Base-by-base conservation (phyloP, 2,113 vertebrate species). In the Tyrannus savana region DNA sequence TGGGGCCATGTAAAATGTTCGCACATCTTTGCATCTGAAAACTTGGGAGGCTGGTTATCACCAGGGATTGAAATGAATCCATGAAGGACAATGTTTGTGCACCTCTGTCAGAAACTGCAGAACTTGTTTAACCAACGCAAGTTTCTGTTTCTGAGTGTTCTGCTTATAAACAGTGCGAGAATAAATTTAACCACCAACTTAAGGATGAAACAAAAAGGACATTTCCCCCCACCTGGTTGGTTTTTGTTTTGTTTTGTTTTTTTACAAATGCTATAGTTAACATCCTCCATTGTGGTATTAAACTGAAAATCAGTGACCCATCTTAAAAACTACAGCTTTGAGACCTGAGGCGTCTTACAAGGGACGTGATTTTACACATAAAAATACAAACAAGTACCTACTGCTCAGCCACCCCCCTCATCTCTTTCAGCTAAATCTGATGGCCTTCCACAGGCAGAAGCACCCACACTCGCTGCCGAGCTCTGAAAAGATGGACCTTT, bases 151-250 rank as follows among this genome's bases (percentile, higher is more conserved):
- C 60, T 75, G 47, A 93, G 53, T 46, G 19, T 79, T 85, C 67
- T 90, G 37, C 58, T 62, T 89, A 47, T 44, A 84, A 62, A 78
- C 14, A 22, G 19, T 10, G 10, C 3, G 6, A 60, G 28, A 79
- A 66, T 75, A 89, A 72, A 68, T 64, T 63, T 84, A 89, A 79
- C 44, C n/a, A 75, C 60, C 78, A 50, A 41, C 41, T n/a, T 71
- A 62, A 59, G 75, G 58, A 47, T 44, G 28, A 74, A 90, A 76
- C 30, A 55, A 90, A 96, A 88, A 67, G 23, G 58, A 46, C 28
- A 53, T 44, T 37, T 9, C 25, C 7, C 12, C 3, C 6, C 5
- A 3, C 1, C 3, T 3, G 2, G 14, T 42, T 42, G 41, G 23
- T 11, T 19, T 7, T 5, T 37, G 31, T 21, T 47, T 47, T 47